Conservation (phyloP, 2,888 invertebrate genomes). For the Athrips mouffetella region DNA sequence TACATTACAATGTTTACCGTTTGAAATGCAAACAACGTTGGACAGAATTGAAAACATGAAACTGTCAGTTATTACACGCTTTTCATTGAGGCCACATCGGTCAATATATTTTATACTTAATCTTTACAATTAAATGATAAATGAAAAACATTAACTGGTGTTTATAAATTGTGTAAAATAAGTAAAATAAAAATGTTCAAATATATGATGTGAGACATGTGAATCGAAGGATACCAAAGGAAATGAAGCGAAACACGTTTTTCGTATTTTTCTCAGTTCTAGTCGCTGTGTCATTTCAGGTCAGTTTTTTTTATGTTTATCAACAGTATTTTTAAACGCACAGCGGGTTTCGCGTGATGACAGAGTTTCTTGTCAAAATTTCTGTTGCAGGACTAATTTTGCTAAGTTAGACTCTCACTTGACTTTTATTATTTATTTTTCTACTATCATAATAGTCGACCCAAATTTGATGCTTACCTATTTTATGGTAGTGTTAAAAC, state of each 20-base stretch:
- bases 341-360: no score
- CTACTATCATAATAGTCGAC: no score
- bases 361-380: no score
- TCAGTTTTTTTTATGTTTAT: conserved; percentile 20
- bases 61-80: neutral
- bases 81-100: neutral
- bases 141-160: neutral
- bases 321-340: neutral
- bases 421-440: no score
- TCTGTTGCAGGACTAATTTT: no score
- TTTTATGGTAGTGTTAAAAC: no score
- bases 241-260: conserved; percentile 58
- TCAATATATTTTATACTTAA: neutral
- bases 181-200: conserved; percentile 8
- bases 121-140: neutral
- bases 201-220: conserved; percentile 17
- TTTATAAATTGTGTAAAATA: neutral
- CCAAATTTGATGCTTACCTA: no score
- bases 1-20: neutral
- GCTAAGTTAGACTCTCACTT: no score
- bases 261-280: conserved; percentile 47
- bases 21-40: conserved; percentile 9
- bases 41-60: neutral
- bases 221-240: conserved; percentile 19
- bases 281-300: conserved; percentile 56